Base-by-base conservation (phyloP, 2,113 vertebrate genomes). In the Serinus canaria region DNA sequence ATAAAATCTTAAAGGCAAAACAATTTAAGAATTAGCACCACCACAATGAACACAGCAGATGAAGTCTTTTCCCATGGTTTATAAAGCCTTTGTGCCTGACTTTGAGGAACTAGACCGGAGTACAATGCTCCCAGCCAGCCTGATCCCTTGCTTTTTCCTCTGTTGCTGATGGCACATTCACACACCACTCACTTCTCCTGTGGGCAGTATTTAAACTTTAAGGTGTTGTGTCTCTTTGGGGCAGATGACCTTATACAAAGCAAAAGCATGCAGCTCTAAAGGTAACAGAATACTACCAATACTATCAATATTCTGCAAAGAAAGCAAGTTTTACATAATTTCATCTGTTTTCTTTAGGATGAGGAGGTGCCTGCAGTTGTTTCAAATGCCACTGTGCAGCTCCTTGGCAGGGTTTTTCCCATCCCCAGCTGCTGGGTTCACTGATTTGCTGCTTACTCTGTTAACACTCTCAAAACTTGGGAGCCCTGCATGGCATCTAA, bases 111-210 rank as follows among this genome's bases (percentile, higher is more conserved):
- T 62, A 49, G 25, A 82, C 28, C 39, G 41, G 41, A 53, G 12
- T 74, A 77, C 22, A 82, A n/a, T 69, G 60, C 14, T 64, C 41
- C 37, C 22, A 81, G 52, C 13, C 52, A 89, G 80, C 6, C 52
- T 16, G 11, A 77, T 50, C 12, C 50, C 14, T 78, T 49, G n/a
- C 31, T 74, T 85, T 89, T 76, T 59, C 56, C 30, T 77, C 60
- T 60, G 24, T 9, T 69, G 25, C 46, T 88, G 58, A 33, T 0
- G 2, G 27, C 0, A 1, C 2, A 2, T 53, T 81, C 66, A 90
- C 27, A 87, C 11, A 58, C 27, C 25, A 16, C 33, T 44, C 53
- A 25, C 28, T 83, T 67, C 33, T 69, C 16, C 69, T 72, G 28
- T 22, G 11, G 46, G 25, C 4, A 6, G 35, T 49, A 67, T 62